Evolutionary conservation across 2,113 vertebrate species (phyloP), one percentile per base, ranked within the genome.

Genomic region (rat (Rattus norvegicus)): DNA sequence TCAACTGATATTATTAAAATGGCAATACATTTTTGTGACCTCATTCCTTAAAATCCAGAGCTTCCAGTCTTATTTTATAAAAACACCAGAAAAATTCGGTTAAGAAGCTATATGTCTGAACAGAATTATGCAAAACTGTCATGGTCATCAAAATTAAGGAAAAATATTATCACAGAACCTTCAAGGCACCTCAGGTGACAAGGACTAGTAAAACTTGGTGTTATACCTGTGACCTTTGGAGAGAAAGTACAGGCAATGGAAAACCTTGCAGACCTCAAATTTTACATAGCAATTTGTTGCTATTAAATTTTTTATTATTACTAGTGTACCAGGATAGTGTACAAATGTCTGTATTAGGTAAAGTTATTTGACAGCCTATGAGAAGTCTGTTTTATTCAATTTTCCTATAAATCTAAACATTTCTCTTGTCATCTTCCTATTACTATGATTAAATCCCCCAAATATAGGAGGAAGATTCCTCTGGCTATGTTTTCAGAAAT

Each of bases 141-240:
- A 90, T 69, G 14, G 33, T 73, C 52, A 77, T 95, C 8, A 75
- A 86, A 93, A 87, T 67, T 94, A 79, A 90, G 59, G 30, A 90
- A 95, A 95, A 54, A 43, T 93, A 72, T 7, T 65, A 30, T 76
- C 65, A 92, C 19, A 75, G 22, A 75, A 80, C 39, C 26, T 36
- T 36, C 67, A 61, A 85, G 36, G 7, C 26, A 4, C 83, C 56
- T n/a, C 36, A 56, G 61, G 7, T 76, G 16, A 67, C 10, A 59
- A 4, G 9, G 2, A 52, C 7, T 65, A 85, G n/a, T 33, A 30
- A 26, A 52, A 43, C 77, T 2, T 77, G 24, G 1, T 39, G 6
- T 77, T 7, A 24, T 95, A 14, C 1, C 49, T 39, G 24, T 1
- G 11, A 43, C 39, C 8, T 30, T 13, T n/a, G 14, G 61, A 54